Percentiles rank a stretch among this genome's conserved stretches.
These are phyloP conservation scores for Drosophila neocordata DNA, from an alignment of 1,140 invertebrate species.

Conservation along the genomic window DNA sequence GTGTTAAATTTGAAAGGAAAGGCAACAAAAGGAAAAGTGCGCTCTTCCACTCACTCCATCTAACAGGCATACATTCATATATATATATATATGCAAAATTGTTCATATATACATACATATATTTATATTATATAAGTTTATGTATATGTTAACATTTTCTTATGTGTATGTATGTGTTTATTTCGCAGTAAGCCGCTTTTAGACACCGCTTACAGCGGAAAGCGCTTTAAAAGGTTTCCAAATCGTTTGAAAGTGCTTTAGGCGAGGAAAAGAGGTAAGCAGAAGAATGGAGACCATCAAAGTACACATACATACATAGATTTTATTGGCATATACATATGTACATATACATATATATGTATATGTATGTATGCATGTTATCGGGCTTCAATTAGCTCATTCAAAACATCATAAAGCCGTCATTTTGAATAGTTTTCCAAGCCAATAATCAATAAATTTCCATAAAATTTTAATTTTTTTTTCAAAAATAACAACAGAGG, in stretches of 20 bases:
- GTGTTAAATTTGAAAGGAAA: slow-evolving; percentile 8
- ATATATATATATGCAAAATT: not conserved
- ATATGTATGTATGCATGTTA: not conserved
- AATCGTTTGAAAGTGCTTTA: slow-evolving; percentile 18
- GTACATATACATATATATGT: not conserved
- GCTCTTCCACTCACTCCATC: not conserved
- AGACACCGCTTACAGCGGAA: slow-evolving; percentile 65
- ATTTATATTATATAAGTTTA: no score
- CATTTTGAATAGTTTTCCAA: not conserved
- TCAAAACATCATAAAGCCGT: not conserved
- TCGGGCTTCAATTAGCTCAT: slow-evolving; percentile 2
- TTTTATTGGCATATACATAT: not conserved
- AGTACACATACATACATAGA: not conserved
- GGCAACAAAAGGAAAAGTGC: slow-evolving; percentile 6
- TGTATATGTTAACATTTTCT: not conserved
- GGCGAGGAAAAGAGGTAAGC: not conserved
- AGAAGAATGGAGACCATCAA: not conserved
- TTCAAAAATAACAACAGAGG: no score
- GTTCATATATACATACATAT: not conserved
- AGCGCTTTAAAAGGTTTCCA: slow-evolving; percentile 74
- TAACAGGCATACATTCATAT: not conserved
- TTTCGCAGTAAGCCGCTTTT: slow-evolving; percentile 62
- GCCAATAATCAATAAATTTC: not conserved
- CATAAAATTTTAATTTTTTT: no score
- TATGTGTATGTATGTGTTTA: slow-evolving; percentile 21